Evolutionary conservation across 2,888 invertebrate genomes (phyloP), one percentile per base, ranked within the genome.

Genomic region (Dolichopus griseipennis): DNA sequence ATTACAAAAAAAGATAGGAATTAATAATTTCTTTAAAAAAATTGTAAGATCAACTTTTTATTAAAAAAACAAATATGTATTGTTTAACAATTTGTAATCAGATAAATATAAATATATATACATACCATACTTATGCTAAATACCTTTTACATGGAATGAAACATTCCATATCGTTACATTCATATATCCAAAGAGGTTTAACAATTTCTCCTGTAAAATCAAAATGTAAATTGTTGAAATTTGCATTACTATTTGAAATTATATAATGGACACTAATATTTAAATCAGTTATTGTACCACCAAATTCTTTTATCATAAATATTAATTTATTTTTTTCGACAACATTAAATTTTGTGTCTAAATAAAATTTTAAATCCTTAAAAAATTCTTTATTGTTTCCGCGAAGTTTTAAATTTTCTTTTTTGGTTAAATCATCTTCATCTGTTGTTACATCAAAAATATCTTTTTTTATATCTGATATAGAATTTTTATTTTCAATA

Each of bases 391-490:
- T 65, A 33, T 18, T 10, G 10, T 69, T 63, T 1, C 61, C 27
- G 21, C n/a, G 0, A 33, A 65, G 8, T 64, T 64, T 20, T 2
- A 33, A 3, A 6, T n/a, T 18, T 20, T 34, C 10, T n/a, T 7
- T 37, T 37, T 64, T 64, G 3, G 64, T 64, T 8, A 34, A 64
- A 15, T 79, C 79, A 69, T 81, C 81, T 66, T 80, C 81, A 64
- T 80, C 81, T 4, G 80, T 80, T 67, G 75, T 75, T 0, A 70
- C 71, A n/a, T 81, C 80, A 68, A 72, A 80, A n/a, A 76, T 68
- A 69, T 75, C 73, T 18, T 10, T 34, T 10, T 33, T 22, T 7
- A 6, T 34, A 12, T 66, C 15, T 33, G 27, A 18, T 4, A 34
- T 52, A 10, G 52, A 15, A 41, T 34, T 27, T n/a, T 37, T 34